Base-by-base conservation (phyloP, 37 sponge, comb jelly and placozoan species). In the Theonella swinhoei region DNA sequence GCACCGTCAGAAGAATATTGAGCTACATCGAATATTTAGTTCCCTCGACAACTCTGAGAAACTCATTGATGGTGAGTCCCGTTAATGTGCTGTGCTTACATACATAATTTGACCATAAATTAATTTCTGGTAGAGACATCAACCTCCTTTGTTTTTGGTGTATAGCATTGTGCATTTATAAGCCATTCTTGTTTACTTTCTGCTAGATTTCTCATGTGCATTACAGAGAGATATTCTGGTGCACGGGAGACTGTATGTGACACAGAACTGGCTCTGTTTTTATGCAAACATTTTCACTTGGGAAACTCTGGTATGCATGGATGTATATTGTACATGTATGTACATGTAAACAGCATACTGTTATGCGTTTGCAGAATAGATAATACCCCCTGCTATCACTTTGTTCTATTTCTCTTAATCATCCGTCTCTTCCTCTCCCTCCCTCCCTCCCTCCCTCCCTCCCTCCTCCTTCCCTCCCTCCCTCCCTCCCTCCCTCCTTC, bases 151-250 rank as follows among this genome's bases (percentile, higher is more conserved):
- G 19, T n/a, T n/a, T n/a, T n/a, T n/a, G n/a, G n/a, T n/a, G n/a
- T n/a, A n/a, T n/a, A n/a, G n/a, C n/a, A n/a, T n/a, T n/a, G n/a
- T n/a, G n/a, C n/a, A n/a, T n/a, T n/a, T n/a, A n/a, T n/a, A n/a
- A n/a, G n/a, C n/a, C n/a, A n/a, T n/a, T n/a, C n/a, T n/a, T n/a
- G n/a, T n/a, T n/a, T n/a, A n/a, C n/a, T n/a, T n/a, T n/a, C n/a
- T n/a, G n/a, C n/a, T n/a, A 97, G 97, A 98, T 70, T 97, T 93
- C 74, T 93, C 98, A 1, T 98, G 98, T 89, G 98, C 98, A 4
- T 70, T 98, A 5, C 90, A 93, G 43, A 83, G 96, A 65, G 98
- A 98, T 34, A 98, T 98, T 24, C 70, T 98, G 32, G 83, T 95
- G 7, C 98, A 98, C 36, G 98, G 98, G 11, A 69, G 98, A 20